Evolutionary conservation across 2,888 invertebrate species (phyloP), one percentile per base, ranked within the genome.

Genomic region (Deroplatys truncata): DNA sequence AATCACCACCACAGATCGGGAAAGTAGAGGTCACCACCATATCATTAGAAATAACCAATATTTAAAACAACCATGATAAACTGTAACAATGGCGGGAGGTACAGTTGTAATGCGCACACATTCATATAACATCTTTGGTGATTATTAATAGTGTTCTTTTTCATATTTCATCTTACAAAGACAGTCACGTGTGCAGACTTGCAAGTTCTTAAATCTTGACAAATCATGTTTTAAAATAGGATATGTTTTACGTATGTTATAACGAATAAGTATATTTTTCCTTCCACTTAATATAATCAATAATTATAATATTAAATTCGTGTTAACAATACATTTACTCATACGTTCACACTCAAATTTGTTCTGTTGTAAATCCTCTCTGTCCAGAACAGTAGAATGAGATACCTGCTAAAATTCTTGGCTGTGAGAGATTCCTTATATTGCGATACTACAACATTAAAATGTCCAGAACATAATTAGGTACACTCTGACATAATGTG

Each of bases 231-330:
- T 49, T 82, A 82, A 87, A 84, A 88, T 84, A 85, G 31, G 85
- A 89, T 89, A 89, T 89, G 89, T 85, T 35, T 84, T 85, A 89
- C 82, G 88, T 89, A 89, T 89, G 85, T 84, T 56, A 88, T 84
- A 84, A 88, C 31, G 84, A 84, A 56, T 84, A 85, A 10, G 85
- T 43, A 43, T 43, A 43, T 43, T 49, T 35, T 49, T 43, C 43
- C 49, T 35, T 85, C 43, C 85, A 85, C 85, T 35, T 85, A 49
- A 85, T 84, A 84, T 56, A 43, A 43, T 43, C 43, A 43, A 43
- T 43, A 43, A 43, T 43, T 43, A 43, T 43, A 88, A 49, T 84
- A 88, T 29, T 29, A 88, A 43, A 85, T 35, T 43, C 85, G 49
- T 35, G 31, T 31, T 84, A 84, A 88, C 89, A 89, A 82, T 28